A percentile compares a stretch with the other conserved stretches of the same genome.
Evolutionary conservation across 2,797 vertebrate genomes (phyloP).

Genomic region (Muraenolepis orangiensis): DNA sequence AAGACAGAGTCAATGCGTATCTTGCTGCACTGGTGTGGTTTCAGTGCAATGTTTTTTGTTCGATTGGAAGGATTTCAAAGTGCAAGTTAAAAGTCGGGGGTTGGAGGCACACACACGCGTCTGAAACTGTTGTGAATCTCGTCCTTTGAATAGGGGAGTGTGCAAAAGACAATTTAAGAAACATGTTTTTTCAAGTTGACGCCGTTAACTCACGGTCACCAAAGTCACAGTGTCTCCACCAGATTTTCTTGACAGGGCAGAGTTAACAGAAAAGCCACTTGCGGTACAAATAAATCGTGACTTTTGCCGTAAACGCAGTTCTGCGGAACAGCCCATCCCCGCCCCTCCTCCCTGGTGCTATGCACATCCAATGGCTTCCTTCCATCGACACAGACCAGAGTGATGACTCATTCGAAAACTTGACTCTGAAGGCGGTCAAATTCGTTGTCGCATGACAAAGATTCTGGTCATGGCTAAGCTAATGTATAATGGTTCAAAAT

Average conservation of each 20-base stretch:
- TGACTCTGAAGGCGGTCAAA: no score
- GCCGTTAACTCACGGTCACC: neutral
- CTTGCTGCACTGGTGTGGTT: neutral
- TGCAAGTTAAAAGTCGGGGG: neutral
- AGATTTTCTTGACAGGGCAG: neutral
- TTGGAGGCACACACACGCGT: neutral
- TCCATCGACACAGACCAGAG: neutral
- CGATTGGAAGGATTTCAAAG: neutral
- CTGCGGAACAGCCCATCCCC: neutral
- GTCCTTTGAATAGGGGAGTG: neutral
- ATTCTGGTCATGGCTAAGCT: neutral
- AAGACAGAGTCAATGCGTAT: neutral
- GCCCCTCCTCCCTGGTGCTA: no score
- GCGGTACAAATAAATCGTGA: neutral
- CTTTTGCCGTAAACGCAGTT: neutral
- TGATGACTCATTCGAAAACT: neutral
- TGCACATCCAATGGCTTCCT: neutral
- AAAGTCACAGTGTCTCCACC: neutral
- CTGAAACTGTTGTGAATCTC: neutral
- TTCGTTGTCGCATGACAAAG: neutral
- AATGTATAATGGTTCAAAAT: neutral
- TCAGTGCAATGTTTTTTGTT: neutral
- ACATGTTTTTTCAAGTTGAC: neutral
- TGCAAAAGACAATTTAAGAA: neutral
- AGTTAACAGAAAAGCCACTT: neutral